Conservation (phyloP, 1,140 invertebrate genomes). For the Harlomillsia oculata region DNA sequence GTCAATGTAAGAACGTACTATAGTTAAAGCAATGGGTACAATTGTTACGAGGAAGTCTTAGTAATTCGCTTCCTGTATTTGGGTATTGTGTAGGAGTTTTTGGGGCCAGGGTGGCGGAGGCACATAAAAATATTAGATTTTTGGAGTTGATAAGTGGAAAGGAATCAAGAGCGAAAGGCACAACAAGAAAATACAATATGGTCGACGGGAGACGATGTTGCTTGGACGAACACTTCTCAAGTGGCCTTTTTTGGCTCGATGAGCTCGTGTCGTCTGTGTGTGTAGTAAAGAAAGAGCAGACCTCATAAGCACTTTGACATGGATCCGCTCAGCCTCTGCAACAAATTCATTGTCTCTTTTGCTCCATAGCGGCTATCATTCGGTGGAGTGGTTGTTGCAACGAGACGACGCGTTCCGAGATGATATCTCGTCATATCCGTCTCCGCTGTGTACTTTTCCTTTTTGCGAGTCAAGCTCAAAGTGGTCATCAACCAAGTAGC, state of each 20-base stretch:
- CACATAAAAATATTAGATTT: conserved; percentile 34
- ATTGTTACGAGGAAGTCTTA: no score
- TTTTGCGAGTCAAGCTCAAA: no score
- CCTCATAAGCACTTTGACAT: conserved; percentile 31
- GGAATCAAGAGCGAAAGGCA: conserved; percentile 33
- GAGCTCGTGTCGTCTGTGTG: conserved; percentile 1
- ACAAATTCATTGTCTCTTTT: conserved; percentile 29
- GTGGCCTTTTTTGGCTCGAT: conserved; percentile 2
- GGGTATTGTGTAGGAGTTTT: neutral
- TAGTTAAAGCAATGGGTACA: no score
- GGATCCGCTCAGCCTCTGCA: conserved; percentile 9
- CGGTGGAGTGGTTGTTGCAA: no score
- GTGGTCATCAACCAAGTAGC: no score
- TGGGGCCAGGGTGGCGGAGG: conserved; percentile 10
- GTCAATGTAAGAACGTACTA: no score
- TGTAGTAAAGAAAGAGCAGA: conserved; percentile 2
- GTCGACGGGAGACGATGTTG: conserved; percentile 12
- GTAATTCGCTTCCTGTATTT: no score
- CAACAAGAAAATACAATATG: conserved; percentile 22
- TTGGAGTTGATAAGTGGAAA: conserved; percentile 36
- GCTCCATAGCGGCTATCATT: conserved; percentile 2
- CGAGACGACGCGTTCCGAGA: conserved; percentile 7
- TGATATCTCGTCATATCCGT: conserved; percentile 17
- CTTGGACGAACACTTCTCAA: conserved; percentile 20
- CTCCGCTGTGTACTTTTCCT: conserved; percentile 2